Evolutionary conservation across 2,797 vertebrate species (phyloP).

Genomic region (Eremophila alpestris): DNA sequence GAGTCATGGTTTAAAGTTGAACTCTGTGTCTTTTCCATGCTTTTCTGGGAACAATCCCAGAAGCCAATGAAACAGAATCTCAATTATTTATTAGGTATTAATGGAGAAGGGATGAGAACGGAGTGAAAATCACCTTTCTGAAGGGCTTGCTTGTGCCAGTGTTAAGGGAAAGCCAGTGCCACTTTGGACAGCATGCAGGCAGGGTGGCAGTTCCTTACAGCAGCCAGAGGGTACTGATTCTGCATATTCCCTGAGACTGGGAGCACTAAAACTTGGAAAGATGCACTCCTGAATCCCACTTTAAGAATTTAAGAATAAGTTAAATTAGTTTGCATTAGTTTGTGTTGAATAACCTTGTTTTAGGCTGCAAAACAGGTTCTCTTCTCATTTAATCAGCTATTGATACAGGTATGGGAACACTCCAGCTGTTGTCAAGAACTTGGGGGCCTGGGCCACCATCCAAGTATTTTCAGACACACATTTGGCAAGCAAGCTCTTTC

Average conservation of each 20-base stretch:
- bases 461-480: not conserved
- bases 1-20: not conserved
- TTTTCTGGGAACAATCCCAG: not conserved
- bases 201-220: not conserved
- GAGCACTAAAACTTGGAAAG: not conserved
- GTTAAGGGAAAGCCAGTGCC: not conserved
- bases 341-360: not conserved
- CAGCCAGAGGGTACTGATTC: not conserved
- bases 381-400: not conserved
- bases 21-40: not conserved
- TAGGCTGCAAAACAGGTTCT: not conserved
- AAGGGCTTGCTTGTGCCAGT: not conserved
- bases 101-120: not conserved
- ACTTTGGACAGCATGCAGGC: not conserved
- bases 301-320: not conserved
- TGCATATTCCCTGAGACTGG: not conserved
- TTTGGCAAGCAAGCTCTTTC: slow-evolving; percentile 24
- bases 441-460: not conserved
- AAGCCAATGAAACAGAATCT: not conserved
- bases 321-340: not conserved
- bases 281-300: not conserved
- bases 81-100: not conserved
- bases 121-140: not conserved
- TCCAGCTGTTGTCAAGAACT: not conserved
- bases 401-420: slow-evolving; percentile 8